Evolutionary conservation across 1,140 invertebrate genomes (phyloP).

Genomic region (Caenorhabditis tropicalis): DNA sequence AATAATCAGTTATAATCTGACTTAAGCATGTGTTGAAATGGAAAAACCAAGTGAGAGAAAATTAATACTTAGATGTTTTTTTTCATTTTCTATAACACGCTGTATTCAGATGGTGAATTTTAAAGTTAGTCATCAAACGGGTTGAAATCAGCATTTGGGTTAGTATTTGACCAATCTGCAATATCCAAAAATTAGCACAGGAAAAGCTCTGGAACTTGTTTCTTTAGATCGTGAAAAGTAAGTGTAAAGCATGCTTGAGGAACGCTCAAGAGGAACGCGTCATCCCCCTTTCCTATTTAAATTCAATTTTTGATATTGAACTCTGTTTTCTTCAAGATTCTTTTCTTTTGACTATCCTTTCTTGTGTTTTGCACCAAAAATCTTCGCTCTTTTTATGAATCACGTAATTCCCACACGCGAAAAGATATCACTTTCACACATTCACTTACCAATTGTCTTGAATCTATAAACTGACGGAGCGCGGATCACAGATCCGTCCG

Average conservation of each 20-base stretch:
- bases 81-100: too few species aligned
- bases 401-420: not conserved
- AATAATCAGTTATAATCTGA: not conserved
- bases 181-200: not conserved
- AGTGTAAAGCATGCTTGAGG: not conserved
- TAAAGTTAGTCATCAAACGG: constrained; percentile 20
- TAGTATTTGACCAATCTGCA: constrained; percentile 39
- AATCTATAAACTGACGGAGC: constrained; percentile 67
- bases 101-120: too few species aligned
- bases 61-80: too few species aligned
- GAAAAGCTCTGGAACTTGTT: not conserved
- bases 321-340: not conserved
- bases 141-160: constrained; percentile 18
- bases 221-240: not conserved
- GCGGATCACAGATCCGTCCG: constrained; percentile 62
- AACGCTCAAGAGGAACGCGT: constrained; percentile 11
- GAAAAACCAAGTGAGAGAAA: too few species aligned
- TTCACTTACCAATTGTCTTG: constrained; percentile 64
- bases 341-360: not conserved
- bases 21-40: too few species aligned
- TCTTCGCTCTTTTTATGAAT: constrained; percentile 17
- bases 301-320: not conserved
- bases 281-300: not conserved
- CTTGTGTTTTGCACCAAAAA: constrained; percentile 14
- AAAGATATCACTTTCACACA: not conserved